A percentile compares a stretch with the other conserved stretches of the same genome.
Conservation (phyloP, 92 coral and sea anemone species). For the Zoanthus sociatus region DNA sequence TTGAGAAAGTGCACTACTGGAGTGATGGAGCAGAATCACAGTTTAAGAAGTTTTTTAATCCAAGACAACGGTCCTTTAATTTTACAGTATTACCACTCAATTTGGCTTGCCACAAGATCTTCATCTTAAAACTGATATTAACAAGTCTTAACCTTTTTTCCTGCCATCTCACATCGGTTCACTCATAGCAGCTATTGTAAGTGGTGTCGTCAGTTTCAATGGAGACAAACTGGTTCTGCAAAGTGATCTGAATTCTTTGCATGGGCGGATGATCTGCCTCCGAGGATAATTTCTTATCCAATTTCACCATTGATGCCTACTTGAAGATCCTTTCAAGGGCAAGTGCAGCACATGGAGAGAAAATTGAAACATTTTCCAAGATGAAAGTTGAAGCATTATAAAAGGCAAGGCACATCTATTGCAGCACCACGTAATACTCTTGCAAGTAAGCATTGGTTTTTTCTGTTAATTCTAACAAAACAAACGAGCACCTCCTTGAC, state of each 20-base stretch:
- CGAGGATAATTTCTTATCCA: constrained; percentile 29
- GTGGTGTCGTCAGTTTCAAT: constrained; percentile 31
- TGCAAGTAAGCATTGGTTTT: constrained; percentile 11
- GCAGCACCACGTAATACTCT: not conserved
- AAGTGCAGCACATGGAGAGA: constrained; percentile 20
- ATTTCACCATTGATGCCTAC: constrained; percentile 34
- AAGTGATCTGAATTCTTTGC: constrained; percentile 31
- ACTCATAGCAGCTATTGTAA: constrained; percentile 24
- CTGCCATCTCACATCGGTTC: constrained; percentile 17
- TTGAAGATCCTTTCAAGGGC: constrained; percentile 21
- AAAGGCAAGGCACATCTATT: not conserved
- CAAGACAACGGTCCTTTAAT: not conserved
- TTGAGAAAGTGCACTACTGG: too few species aligned
- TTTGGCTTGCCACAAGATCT: constrained; percentile 28
- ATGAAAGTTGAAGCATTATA: not conserved
- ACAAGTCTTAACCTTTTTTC: constrained; percentile 25
- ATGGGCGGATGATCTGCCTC: not conserved
- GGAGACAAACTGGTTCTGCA: constrained; percentile 10
- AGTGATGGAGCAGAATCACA: too few species aligned
- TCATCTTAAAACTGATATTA: constrained; percentile 9
- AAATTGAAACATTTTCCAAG: constrained; percentile 37
- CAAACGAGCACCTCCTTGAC: not conserved
- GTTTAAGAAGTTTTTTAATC: not conserved
- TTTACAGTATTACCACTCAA: not conserved
- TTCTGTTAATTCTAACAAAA: constrained; percentile 28